These are phyloP conservation scores for Tetraneura akinire DNA, from an alignment of 1,140 invertebrate species.

Conservation along the genomic window DNA sequence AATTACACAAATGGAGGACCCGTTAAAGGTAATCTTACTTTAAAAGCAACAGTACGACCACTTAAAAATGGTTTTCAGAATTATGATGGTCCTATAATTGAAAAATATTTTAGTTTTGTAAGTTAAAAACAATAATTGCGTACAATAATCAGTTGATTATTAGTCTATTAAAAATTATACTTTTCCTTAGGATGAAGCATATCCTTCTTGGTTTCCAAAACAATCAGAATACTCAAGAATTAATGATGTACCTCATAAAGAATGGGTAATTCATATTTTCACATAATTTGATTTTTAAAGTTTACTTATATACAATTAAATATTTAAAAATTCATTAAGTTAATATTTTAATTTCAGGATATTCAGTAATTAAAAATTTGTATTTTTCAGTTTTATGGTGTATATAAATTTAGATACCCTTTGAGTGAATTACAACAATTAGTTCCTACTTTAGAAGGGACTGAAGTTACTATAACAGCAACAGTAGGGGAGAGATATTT, in stretches of 20 bases:
- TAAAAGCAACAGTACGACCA: conserved; percentile 75
- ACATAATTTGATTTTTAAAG: background rate
- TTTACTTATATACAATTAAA: background rate
- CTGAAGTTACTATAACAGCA: conserved; percentile 84
- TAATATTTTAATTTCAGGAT: background rate
- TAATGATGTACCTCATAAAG: conserved; percentile 65
- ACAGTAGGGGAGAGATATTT: conserved; percentile 88
- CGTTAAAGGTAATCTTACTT: conserved; percentile 80
- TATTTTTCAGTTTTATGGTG: conserved; percentile 77
- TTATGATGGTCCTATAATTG: conserved; percentile 61
- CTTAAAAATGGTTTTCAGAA: conserved; percentile 58
- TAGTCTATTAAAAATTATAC: conserved; percentile 7
- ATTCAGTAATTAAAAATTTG: conserved; percentile 24
- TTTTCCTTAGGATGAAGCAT: conserved; percentile 67
- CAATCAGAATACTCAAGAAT: conserved; percentile 52
- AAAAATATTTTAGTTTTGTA: conserved; percentile 75
- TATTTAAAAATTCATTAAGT: background rate
- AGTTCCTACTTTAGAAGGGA: conserved; percentile 70
- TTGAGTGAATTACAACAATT: conserved; percentile 75
- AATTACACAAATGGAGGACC: conserved; percentile 90
- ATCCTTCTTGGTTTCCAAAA: conserved; percentile 72
- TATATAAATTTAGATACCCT: conserved; percentile 81
- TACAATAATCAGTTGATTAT: conserved; percentile 18
- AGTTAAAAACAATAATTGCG: conserved; percentile 57
- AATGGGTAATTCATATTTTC: conserved; percentile 63